Evolutionary conservation across 2,888 invertebrate genomes (phyloP).

Genomic region (Atethmia centrago): DNA sequence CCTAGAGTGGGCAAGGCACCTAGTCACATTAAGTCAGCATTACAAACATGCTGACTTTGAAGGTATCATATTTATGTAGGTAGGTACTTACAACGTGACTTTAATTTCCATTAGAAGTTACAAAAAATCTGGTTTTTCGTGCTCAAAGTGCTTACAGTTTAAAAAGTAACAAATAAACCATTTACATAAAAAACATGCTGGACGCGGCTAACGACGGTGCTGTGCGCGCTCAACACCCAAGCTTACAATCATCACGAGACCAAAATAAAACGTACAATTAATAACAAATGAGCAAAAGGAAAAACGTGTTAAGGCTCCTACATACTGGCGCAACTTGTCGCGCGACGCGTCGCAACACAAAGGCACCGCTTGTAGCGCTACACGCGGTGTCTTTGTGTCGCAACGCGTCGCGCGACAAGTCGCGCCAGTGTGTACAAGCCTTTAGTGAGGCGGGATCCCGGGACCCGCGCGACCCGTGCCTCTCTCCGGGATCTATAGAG

Average conservation of each 20-base stretch:
- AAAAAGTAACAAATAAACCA: slow-evolving; percentile 53
- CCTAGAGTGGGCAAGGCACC: no score
- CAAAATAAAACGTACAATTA: slow-evolving; percentile 60
- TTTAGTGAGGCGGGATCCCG: slow-evolving; percentile 47
- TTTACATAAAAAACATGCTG: slow-evolving; percentile 53
- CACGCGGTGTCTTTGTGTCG: no score
- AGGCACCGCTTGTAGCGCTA: no score
- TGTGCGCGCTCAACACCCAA: slow-evolving; percentile 53
- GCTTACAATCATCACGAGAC: slow-evolving; percentile 58
- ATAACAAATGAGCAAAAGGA: slow-evolving; percentile 61
- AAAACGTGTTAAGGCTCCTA: slow-evolving; percentile 57
- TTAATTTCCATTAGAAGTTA: slow-evolving; percentile 4
- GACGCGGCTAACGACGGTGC: slow-evolving; percentile 52
- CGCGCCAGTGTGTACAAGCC: no score
- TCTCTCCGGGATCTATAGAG: slow-evolving; percentile 33
- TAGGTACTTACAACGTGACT: background rate
- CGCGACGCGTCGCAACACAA: no score
- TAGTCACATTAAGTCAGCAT: background rate
- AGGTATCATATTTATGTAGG: background rate
- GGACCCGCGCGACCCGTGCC: slow-evolving; percentile 34
- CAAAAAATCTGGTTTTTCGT: slow-evolving; percentile 6
- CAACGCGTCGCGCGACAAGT: no score
- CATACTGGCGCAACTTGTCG: no score
- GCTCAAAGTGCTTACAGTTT: slow-evolving; percentile 21
- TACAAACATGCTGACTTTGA: background rate